phyloP scores from a whole-genome alignment of 2,888 invertebrate species.

The Nephrotoma flavescens region DNA sequence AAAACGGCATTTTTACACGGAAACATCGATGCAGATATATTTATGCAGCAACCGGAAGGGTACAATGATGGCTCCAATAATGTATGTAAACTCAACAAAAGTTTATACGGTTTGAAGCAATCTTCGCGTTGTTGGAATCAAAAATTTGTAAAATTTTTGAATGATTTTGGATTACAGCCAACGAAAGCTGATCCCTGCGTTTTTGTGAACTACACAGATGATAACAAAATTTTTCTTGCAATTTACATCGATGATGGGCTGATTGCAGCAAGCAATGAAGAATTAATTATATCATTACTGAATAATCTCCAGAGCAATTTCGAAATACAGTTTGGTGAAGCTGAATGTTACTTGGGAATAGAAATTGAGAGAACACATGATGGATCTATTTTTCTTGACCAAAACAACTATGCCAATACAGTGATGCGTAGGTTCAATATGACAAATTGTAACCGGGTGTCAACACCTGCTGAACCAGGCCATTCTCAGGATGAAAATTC shows the following conservation, averaged over 20 bases:
- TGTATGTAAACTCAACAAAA: constrained; percentile 8
- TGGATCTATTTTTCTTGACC: neutral
- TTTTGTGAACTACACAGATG: neutral
- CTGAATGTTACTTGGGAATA: constrained; percentile 1
- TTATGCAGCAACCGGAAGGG: constrained; percentile 10
- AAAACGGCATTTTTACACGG: constrained; percentile 12
- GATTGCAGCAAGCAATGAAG: neutral
- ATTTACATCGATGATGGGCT: constrained; percentile 8
- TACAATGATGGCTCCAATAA: constrained; percentile 8
- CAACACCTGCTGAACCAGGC: neutral
- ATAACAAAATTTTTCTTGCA: neutral
- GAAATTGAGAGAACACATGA: neutral
- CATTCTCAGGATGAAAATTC: neutral
- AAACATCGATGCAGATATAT: constrained; percentile 9
- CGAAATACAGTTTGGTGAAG: neutral
- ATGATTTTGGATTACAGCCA: constrained; percentile 1
- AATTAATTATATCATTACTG: neutral
- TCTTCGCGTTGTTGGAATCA: constrained; percentile 4
- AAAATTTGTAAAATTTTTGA: too few species aligned
- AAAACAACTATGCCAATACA: neutral
- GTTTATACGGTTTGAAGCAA: constrained; percentile 12
- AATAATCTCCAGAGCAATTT: neutral
- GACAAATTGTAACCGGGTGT: too few species aligned
- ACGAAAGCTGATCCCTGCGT: constrained; percentile 17
- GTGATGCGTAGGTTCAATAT: too few species aligned